These are phyloP conservation scores for Dendropsophus ebraccatus DNA, from an alignment of 2,113 vertebrate species.

Conservation along the genomic window DNA sequence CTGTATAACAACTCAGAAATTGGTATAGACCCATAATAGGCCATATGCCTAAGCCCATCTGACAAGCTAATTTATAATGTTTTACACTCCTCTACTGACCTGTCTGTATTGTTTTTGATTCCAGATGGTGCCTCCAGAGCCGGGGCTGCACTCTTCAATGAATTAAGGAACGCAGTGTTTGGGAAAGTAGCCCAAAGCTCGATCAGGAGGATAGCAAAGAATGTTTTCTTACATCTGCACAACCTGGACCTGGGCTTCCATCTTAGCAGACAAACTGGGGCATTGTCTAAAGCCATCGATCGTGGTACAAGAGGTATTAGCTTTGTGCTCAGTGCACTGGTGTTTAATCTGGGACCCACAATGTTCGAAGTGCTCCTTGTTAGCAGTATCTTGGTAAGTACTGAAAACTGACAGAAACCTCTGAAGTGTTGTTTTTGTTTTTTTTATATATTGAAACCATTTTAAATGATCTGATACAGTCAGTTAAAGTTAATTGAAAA, in stretches of 20 bases:
- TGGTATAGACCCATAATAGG: no score
- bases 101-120: slow-evolving; percentile 47
- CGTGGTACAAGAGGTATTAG: slow-evolving; percentile 96
- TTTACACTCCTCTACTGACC: not conserved
- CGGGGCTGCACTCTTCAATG: slow-evolving; percentile 90
- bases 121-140: slow-evolving; percentile 91
- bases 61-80: no score
- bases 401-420: not conserved
- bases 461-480: not conserved
- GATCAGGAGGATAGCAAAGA: slow-evolving; percentile 93
- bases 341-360: slow-evolving; percentile 97
- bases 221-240: slow-evolving; percentile 96
- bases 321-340: slow-evolving; percentile 92
- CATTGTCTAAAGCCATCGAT: slow-evolving; percentile 96
- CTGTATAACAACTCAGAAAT: no score
- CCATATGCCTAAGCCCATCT: not conserved
- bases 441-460: not conserved
- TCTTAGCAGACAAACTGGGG: slow-evolving; percentile 94
- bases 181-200: slow-evolving; percentile 97
- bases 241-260: slow-evolving; percentile 94
- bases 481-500: not conserved
- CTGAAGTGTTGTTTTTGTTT: not conserved
- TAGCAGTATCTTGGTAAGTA: slow-evolving; percentile 88
- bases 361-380: slow-evolving; percentile 93
- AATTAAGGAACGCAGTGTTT: slow-evolving; percentile 94